Evolutionary conservation across 1,140 invertebrate genomes (phyloP), one percentile per base, ranked within the genome.

Genomic region (Zaprionus africanus): DNA sequence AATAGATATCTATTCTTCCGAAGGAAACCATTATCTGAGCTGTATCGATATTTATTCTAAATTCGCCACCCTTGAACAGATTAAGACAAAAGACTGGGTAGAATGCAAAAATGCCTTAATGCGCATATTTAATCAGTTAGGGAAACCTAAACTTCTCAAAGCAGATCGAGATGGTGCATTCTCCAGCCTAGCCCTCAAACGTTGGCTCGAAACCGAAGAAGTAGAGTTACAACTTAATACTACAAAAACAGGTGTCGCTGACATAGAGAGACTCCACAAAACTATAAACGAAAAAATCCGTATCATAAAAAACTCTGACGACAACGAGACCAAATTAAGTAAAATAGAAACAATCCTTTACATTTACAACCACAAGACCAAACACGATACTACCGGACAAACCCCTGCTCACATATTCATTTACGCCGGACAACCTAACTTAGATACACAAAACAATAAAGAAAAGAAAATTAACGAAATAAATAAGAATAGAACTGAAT

Each of bases 1-100:
- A 43, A 43, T 43, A 43, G 41, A 43, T 6, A 43, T 43, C n/a
- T 43, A 43, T 17, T 43, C 41, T 43, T 43, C 41, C 41, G 41
- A 43, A 28, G 28, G 28, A 28, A 28, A 28, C 7, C 28, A 28
- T 2, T 28, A 28, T 28, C 1, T 28, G 28, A 28, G 28, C 28
- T 28, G 28, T 28, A 28, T 28, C 28, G 28, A 28, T 7, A 28
- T 28, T 28, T 28, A 28, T 2, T 28, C 28, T 7, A 28, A 28
- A 28, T 28, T 28, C 28, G 28, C 28, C 6, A 28, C 28, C 7
- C 28, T 28, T 28, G 28, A 28, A 28, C 28, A 28, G 28, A 28
- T 28, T 7, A 28, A 28, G 28, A 43, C 41, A 43, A 43, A 43
- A 15, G 41, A 43, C n/a, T 43, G 41, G 41, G 5, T 49, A 17